Base-by-base conservation (phyloP, 2,888 invertebrate genomes). In the Lissonota sp. region DNA sequence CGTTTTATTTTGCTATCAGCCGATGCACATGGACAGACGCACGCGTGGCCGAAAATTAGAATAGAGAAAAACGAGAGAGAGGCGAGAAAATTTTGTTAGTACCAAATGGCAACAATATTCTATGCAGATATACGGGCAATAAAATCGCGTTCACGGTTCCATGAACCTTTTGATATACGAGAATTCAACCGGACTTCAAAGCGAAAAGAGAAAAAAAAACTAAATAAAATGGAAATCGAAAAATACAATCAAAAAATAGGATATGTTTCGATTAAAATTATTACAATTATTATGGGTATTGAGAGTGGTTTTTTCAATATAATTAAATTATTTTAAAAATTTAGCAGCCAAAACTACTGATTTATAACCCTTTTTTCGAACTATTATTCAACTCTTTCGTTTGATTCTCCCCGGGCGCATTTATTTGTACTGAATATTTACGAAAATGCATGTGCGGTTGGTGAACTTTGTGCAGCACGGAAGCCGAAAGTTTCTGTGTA, bases 91-190 rank as follows among this genome's bases (percentile, higher is more conserved):
- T 44, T 12, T 53, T 5, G 14, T 5, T 14, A 63, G 46, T 7
- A n/a, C n/a, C n/a, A 53, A 63, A 53, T 62, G 42, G 53, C 40
- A 51, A 16, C 53, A 53, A 4, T 53, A 53, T 63, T 55, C 63
- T 42, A n/a, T 51, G 60, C 51, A 72, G 26, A 72, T 51, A 72
- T 51, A 55, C 53, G 72, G 55, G 63, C 62, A 63, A 72, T 63
- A 63, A 44, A 72, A 63, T 53, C 62, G 55, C 37, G 71, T 62
- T 51, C 51, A 72, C 53, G 72, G 12, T 46, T 42, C 49, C 39
- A 8, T 37, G 0, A 16, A 12, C 40, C 14, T 53, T 58, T 63
- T 55, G 42, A 72, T 53, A 72, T 63, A 44, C 62, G 53, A 72
- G 12, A 63, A 63, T 72, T 63, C 53, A 37, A 26, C 6, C 44